A percentile compares a stretch with the other conserved stretches of the same genome.
phyloP scores from a whole-genome alignment of 2,113 vertebrate genomes.

The Nothoprocta perdicaria region DNA sequence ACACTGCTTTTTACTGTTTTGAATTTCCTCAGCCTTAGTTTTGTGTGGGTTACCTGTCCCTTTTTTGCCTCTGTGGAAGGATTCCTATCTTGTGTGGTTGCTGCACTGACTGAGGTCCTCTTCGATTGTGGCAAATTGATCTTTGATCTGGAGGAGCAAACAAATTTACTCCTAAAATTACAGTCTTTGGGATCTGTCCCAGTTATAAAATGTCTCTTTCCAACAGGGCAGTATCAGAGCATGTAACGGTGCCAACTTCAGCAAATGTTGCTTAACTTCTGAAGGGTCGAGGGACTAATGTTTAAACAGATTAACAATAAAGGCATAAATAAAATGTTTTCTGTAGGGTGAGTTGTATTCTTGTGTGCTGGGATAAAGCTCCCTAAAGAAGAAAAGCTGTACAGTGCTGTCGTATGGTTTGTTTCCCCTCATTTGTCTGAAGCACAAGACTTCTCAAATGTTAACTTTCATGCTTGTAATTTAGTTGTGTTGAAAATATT shows the following conservation, averaged over 20 bases:
- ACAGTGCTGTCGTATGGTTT: background rate
- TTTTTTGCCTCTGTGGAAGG: background rate
- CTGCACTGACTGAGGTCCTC: conserved; percentile 13
- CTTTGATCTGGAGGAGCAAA: conserved; percentile 59
- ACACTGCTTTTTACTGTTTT: background rate
- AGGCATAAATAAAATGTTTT: conserved; percentile 27
- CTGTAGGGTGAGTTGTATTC: background rate
- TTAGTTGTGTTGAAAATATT: background rate
- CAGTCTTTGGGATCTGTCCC: conserved; percentile 2
- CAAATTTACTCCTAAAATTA: conserved; percentile 53
- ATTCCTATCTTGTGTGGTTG: background rate
- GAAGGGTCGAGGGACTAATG: background rate
- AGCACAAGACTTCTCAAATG: background rate
- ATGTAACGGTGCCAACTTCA: background rate
- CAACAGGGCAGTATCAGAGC: conserved; percentile 27
- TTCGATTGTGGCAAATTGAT: conserved; percentile 7
- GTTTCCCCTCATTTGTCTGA: background rate
- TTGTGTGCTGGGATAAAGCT: background rate
- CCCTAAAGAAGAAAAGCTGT: background rate
- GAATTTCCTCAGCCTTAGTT: background rate
- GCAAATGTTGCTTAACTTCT: background rate
- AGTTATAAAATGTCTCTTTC: conserved; percentile 43
- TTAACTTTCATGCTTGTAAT: background rate
- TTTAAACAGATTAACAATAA: conserved; percentile 42
- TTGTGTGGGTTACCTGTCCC: background rate